Evolutionary conservation across 1,140 invertebrate species (phyloP), one percentile per base, ranked within the genome.

Genomic region (Campodea augens): DNA sequence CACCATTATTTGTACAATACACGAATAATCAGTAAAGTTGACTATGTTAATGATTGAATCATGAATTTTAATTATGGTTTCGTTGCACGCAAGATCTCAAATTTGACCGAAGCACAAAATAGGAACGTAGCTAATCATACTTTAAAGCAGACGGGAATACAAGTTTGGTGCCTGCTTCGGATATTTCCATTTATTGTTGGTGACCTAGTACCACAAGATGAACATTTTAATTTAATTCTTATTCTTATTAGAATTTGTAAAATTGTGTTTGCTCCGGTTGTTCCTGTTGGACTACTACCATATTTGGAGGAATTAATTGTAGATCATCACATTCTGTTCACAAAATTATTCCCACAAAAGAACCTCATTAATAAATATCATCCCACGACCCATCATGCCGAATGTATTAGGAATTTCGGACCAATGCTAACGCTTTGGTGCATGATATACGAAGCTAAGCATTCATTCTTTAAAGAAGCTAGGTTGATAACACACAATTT

Each of bases 401-500:
- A 38, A 25, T 29, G 24, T 5, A 45, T 45, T 10, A 41, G 4
- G 12, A 19, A 45, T 38, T 5, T 45, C 2, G 44, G 44, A 13
- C 44, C 44, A 4, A 12, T 45, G 18, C 4, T 20, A 12, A 7
- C 20, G 22, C 39, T 38, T 25, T 45, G 44, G 44, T 20, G 20
- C 1, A 45, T 45, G 37, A 29, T 32, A 21, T 45, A 37, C 39
- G 44, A 45, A 45, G 44, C 44, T 18, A 23, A 37, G 4, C 44
- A 45, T 15, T 38, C 38, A 27, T 45, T 41, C 24, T 45, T 45
- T 25, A 45, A 45, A 40, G 15, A 38, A 24, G 37, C 39, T 5
- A 22, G 29, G 12, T 22, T 38, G 21, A 41, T 45, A 5, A 23
- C 29, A 1, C n/a, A 15, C 3, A 45, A 45, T 45, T 45, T 41